These are phyloP conservation scores for Marisa cornuarietis DNA, from an alignment of 1,140 invertebrate genomes.

Conservation along the genomic window DNA sequence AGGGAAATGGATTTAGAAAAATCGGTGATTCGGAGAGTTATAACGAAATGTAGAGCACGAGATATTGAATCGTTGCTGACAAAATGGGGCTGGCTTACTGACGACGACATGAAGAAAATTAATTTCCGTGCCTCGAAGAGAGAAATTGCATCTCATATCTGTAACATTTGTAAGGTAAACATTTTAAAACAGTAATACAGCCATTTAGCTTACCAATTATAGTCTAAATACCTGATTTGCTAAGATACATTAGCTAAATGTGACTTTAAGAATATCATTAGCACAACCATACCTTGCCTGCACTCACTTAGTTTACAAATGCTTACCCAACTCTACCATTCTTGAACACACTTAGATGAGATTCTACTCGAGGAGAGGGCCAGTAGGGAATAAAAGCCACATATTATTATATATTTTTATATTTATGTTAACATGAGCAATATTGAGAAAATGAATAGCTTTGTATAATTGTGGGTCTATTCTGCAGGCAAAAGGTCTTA, in stretches of 20 bases:
- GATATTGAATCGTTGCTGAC: conserved; percentile 9
- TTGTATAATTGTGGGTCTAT: not conserved
- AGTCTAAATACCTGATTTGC: too few species aligned
- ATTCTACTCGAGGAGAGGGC: too few species aligned
- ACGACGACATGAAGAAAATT: conserved; percentile 13
- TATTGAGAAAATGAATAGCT: not conserved
- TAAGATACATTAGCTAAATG: too few species aligned
- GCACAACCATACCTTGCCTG: not conserved
- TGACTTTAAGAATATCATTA: too few species aligned
- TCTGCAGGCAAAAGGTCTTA: conserved; percentile 14
- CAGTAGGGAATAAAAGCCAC: not conserved
- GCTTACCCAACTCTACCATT: too few species aligned
- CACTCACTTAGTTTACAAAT: not conserved
- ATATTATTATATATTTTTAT: too few species aligned
- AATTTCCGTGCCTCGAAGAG: conserved; percentile 19
- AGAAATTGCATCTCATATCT: conserved; percentile 6
- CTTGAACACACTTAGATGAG: too few species aligned
- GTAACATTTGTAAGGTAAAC: conserved; percentile 22
- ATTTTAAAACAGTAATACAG: not conserved
- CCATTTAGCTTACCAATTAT: too few species aligned
- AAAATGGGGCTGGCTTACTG: conserved; percentile 24
- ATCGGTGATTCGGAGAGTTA: conserved; percentile 10
- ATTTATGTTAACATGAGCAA: not conserved
- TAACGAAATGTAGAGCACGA: conserved; percentile 6
- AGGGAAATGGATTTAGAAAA: conserved; percentile 11